These are phyloP conservation scores for Andinoacara biseriatus DNA, from an alignment of 2,113 vertebrate genomes.

Conservation along the genomic window DNA sequence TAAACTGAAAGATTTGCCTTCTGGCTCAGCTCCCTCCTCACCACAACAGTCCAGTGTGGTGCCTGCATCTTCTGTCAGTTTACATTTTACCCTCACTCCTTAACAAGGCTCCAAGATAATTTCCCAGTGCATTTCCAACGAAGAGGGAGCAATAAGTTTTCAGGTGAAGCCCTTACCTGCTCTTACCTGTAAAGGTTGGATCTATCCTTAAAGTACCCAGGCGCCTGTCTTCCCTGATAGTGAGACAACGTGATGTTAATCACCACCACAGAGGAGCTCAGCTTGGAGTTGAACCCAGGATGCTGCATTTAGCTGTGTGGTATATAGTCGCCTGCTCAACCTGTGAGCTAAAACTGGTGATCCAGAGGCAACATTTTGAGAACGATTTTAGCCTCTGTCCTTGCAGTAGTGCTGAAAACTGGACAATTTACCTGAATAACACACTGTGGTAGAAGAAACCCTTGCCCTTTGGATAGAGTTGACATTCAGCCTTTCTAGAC, in stretches of 20 bases:
- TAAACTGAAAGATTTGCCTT: background rate
- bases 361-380: background rate
- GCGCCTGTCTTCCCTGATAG: background rate
- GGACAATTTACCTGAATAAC: background rate
- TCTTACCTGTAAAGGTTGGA: background rate
- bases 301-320: background rate
- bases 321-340: background rate
- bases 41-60: background rate
- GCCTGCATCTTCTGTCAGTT: background rate
- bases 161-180: background rate
- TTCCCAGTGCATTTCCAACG: background rate
- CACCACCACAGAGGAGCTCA: no score
- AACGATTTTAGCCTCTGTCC: background rate
- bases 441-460: background rate
- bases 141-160: background rate
- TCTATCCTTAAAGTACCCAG: background rate
- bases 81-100: background rate
- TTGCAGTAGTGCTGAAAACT: background rate
- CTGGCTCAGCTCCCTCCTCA: background rate
- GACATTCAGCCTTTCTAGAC: background rate
- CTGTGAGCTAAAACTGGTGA: background rate
- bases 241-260: background rate
- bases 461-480: background rate
- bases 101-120: background rate
- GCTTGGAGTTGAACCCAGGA: background rate